Evolutionary conservation across 1,140 invertebrate genomes (phyloP), one percentile per base, ranked within the genome.

Genomic region (Solenopsis fugax): DNA sequence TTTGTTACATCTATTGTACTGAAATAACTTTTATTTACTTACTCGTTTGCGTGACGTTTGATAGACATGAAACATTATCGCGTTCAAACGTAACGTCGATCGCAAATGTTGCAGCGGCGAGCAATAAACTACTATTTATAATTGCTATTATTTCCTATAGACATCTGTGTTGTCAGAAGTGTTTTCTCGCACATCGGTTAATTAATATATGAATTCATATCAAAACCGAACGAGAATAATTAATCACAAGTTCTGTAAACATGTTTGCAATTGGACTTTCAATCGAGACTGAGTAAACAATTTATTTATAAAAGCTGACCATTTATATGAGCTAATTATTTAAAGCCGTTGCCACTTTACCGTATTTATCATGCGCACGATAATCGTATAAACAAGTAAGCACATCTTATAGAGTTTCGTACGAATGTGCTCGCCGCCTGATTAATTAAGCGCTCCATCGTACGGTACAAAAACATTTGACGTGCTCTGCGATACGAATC

Each of bases 391-490:
- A 72, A 65, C 62, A 58, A 48, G 37, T 86, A 58, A 67, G 54
- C 60, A 10, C 45, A 62, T 76, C 82, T 89, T 78, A 89, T 87
- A 82, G 65, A 67, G 41, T 52, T 88, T 45, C 13, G 4, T 62
- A 34, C 45, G 2, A 56, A 54, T 52, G 60, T 81, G 13, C 34
- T 50, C 48, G 50, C 34, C 10, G 21, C 18, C 41, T 29, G 7
- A 56, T 75, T 82, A 89, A 89, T 89, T 89, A 82, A 82, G 48
- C 58, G 48, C 67, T 76, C 54, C n/a, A 24, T 52, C 48, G 41
- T 56, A 37, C 41, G 5, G 18, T 58, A 48, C 48, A 52, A 65
- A 29, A n/a, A 2, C 0, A n/a, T 78, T 69, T 52, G 21, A 86
- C 18, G 13, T 37, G 37, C 13, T 16, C 18, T 62, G 13, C 24